A percentile compares a stretch with the other conserved stretches of the same genome.
phyloP scores from a whole-genome alignment of 2,113 vertebrate species.

The Lucifuga dentata region DNA sequence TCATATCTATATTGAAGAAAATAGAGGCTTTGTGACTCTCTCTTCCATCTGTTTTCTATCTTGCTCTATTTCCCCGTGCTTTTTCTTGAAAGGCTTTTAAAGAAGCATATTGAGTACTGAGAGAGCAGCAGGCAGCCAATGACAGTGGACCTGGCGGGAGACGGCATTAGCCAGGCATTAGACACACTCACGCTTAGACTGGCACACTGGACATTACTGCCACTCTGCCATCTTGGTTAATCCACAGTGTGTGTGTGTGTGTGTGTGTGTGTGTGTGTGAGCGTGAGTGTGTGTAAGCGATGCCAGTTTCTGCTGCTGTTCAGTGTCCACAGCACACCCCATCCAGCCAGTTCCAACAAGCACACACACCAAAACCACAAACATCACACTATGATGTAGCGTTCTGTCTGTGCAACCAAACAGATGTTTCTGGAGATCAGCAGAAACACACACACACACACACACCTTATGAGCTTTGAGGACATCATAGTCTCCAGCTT shows the following conservation, averaged over 20 bases:
- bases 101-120: constrained; percentile 69
- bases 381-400: constrained; percentile 16
- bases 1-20: constrained; percentile 17
- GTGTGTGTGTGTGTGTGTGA: background rate
- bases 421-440: constrained; percentile 55
- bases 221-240: constrained; percentile 41
- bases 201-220: constrained; percentile 75
- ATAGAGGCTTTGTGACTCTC: constrained; percentile 10
- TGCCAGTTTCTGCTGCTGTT: constrained; percentile 52
- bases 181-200: constrained; percentile 77
- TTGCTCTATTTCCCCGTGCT: constrained; percentile 28
- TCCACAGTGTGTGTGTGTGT: constrained; percentile 16
- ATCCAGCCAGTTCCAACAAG: constrained; percentile 26
- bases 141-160: constrained; percentile 77
- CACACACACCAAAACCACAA: constrained; percentile 9
- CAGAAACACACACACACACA: background rate
- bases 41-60: constrained; percentile 60
- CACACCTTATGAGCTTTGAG: no score
- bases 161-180: constrained; percentile 71
- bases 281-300: constrained; percentile 15
- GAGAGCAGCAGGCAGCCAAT: constrained; percentile 80
- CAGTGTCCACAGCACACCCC: background rate
- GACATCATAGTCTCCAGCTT: no score
- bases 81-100: constrained; percentile 77
- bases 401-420: constrained; percentile 22